Conservation (phyloP, 2,797 vertebrate species). For the Rhodeus uyekii region DNA sequence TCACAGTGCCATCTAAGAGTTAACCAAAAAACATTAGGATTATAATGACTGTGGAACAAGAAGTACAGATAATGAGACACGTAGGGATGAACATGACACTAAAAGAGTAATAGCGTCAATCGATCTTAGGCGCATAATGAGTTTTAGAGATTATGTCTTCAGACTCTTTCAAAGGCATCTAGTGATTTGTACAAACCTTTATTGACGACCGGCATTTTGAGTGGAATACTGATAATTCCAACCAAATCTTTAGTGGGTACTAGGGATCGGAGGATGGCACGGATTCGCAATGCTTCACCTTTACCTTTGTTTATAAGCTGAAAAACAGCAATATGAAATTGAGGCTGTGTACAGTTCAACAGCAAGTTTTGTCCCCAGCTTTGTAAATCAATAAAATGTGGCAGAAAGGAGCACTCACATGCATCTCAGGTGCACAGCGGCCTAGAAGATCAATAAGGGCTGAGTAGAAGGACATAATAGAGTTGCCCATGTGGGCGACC, state of each 20-base stretch:
- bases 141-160: slow-evolving; percentile 12
- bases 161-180: neutral
- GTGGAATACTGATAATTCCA: slow-evolving; percentile 95
- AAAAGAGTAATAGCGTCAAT: slow-evolving; percentile 25
- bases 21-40: slow-evolving; percentile 28
- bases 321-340: slow-evolving; percentile 43
- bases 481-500: slow-evolving; percentile 94
- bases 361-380: neutral
- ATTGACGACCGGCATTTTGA: slow-evolving; percentile 88
- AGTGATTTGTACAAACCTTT: slow-evolving; percentile 81
- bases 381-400: slow-evolving; percentile 33
- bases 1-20: slow-evolving; percentile 87
- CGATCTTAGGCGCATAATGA: slow-evolving; percentile 1
- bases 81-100: slow-evolving; percentile 12
- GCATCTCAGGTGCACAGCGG: slow-evolving; percentile 97
- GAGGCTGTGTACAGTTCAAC: neutral
- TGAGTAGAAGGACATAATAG: slow-evolving; percentile 99
- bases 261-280: slow-evolving; percentile 95
- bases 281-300: slow-evolving; percentile 95
- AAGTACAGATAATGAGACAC: neutral
- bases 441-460: slow-evolving; percentile 97
- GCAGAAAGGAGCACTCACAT: slow-evolving; percentile 78
- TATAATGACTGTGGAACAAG: neutral
- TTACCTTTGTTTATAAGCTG: slow-evolving; percentile 98
- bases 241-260: slow-evolving; percentile 95